Base-by-base conservation (phyloP, 1,140 invertebrate genomes). In the Episyrphus balteatus region DNA sequence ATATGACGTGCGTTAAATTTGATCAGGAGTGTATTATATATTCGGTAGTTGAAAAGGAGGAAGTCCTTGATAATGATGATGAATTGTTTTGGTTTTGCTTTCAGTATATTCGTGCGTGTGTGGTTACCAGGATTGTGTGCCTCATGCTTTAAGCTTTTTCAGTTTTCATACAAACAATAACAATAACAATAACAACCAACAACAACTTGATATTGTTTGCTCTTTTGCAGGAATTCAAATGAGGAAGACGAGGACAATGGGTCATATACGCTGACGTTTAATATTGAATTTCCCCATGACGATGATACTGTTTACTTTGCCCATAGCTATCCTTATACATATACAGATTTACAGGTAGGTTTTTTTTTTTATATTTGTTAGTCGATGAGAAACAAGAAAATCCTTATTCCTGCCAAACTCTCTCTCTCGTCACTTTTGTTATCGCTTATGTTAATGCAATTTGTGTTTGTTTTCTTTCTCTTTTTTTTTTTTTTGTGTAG, bases 271-370 rank as follows among this genome's bases (percentile, higher is more conserved):
- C 71, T 95, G 37, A 89, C 90, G 33, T 98, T 98, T 70, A 94
- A 89, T 51, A 73, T 98, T 48, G 84, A 84, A 56, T 98, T 98
- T 68, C 84, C 85, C 12, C 83, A 98, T 60, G 81, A 84, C 44
- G 80, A 86, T 51, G 95, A 98, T 66, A 82, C 82, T 1, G 92
- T 95, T 47, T 98, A 94, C 66, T 75, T 98, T 50, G 92, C 94
- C 11, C 93, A 97, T 68, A 94, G 92, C 69, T 98, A 93, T 66
- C 95, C 95, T 0, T 98, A 98, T 69, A 95, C 92, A 0, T 98
- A 95, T 61, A 84, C 84, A 5, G 83, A 89, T 68, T 69, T 90
- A 36, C 85, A 88, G 70, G 73, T 72, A 57, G 48, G 47, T 26
- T 31, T 14, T 14, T 38, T 12, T 44, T n/a, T 32, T 44, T 33